Evolutionary conservation across 1,140 invertebrate genomes (phyloP), one percentile per base, ranked within the genome.

Genomic region (Cepaea nemoralis): DNA sequence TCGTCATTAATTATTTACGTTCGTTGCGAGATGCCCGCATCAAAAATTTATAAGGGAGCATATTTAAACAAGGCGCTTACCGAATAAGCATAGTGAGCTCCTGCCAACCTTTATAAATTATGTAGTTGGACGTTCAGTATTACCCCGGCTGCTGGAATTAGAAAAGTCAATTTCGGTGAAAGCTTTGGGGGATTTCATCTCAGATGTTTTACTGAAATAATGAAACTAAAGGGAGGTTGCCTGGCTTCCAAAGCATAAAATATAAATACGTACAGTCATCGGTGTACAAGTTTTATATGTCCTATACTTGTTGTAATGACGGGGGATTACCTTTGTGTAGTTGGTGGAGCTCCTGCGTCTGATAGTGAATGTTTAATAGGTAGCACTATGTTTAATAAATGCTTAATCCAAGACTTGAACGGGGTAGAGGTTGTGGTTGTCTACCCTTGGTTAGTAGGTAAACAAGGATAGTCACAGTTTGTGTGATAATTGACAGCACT

Each of bases 41-140:
- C 75, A 59, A 77, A 77, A 40, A 77, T 77, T 77, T 66, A 77
- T 59, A 42, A 24, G 48, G 55, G 75, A 66, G 75, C 75, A 77
- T 77, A 77, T 66, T 77, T 77, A 77, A 77, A 77, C 50, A 77
- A 48, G 75, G 55, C 50, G 75, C 75, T 77, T 77, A 77, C 75
- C 75, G 75, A 77, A 77, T 77, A 77, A 77, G 75, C 75, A 70
- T 66, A 37, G 75, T 39, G 48, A 10, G 14, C 73, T 50, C 75
- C 55, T 66, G 75, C 75, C 75, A 77, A 77, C 75, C 55, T 33
- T 24, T 37, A 63, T 77, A 22, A 77, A 77, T 77, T 63, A 77
- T 77, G 31, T 55, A 77, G 27, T 5, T 66, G 39, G 48, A 27
- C 75, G 75, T 77, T 77, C 75, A 77, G 55, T 75, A 37, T 50